These are phyloP conservation scores for Drosophila ohnishii DNA, from an alignment of 1,140 invertebrate species.

Conservation along the genomic window DNA sequence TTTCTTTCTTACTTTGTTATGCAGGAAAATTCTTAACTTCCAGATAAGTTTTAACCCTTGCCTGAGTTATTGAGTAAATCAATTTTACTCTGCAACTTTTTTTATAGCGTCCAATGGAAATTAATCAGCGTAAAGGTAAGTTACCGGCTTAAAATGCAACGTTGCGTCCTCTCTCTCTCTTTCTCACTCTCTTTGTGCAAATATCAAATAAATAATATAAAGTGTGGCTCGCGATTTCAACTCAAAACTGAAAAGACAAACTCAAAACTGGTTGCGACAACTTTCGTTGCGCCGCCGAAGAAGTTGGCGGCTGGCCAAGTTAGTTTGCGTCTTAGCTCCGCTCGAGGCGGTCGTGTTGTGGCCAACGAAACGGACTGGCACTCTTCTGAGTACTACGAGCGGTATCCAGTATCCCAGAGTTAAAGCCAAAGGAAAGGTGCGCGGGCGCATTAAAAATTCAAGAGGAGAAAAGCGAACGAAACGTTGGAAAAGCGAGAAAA, in stretches of 20 bases:
- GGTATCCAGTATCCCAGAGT: constrained; percentile 1
- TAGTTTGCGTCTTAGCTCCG: constrained; percentile 63
- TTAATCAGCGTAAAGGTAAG: constrained; percentile 7
- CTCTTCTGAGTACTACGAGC: background rate
- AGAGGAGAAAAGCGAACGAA: constrained; percentile 36
- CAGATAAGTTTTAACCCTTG: background rate
- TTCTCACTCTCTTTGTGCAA: constrained; percentile 1
- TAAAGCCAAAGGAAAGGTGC: constrained; percentile 60
- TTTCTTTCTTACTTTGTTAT: background rate
- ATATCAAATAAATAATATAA: background rate
- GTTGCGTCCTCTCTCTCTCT: background rate
- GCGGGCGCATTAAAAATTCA: constrained; percentile 46
- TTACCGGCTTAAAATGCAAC: constrained; percentile 27
- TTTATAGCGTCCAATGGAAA: background rate
- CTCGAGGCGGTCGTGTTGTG: constrained; percentile 55
- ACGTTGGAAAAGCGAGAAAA: constrained; percentile 36
- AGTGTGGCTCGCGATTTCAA: background rate
- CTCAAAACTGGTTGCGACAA: constrained; percentile 68
- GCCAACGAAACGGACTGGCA: constrained; percentile 6
- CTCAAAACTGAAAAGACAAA: constrained; percentile 21
- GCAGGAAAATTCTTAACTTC: background rate
- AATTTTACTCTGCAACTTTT: background rate
- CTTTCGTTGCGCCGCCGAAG: constrained; percentile 61
- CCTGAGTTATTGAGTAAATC: background rate
- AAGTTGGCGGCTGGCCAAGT: constrained; percentile 49